A percentile compares a stretch with the other conserved stretches of the same genome.
Conservation (phyloP, 2,888 invertebrate species). For the Polymixis lichenea region DNA sequence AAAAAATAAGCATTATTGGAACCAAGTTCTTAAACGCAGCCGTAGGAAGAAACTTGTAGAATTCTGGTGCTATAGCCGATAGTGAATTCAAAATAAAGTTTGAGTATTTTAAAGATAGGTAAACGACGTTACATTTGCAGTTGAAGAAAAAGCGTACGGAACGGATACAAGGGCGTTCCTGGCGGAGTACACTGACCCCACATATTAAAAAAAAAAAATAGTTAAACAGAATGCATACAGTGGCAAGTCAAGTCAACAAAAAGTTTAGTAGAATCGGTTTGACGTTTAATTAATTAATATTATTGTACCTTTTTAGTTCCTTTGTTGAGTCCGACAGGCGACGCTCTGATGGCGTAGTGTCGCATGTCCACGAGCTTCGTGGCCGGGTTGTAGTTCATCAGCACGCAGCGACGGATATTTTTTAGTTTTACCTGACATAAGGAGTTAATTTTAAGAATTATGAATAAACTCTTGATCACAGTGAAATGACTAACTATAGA, state of each 20-base stretch:
- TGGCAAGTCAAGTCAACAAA: neutral
- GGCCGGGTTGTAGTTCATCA: conserved; percentile 96
- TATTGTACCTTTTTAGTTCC: conserved; percentile 95
- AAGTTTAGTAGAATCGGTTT: neutral
- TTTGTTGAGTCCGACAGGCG: conserved; percentile 97
- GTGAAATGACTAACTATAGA: neutral
- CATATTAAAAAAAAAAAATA: too few relatives aligned
- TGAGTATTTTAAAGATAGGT: too few relatives aligned
- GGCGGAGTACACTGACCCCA: too few relatives aligned
- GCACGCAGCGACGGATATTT: conserved; percentile 96
- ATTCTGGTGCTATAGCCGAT: neutral
- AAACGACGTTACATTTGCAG: too few relatives aligned
- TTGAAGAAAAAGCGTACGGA: too few relatives aligned
- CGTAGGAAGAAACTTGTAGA: neutral
- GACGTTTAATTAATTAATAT: neutral
- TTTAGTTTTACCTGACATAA: conserved; percentile 94
- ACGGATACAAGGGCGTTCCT: too few relatives aligned
- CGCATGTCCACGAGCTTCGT: conserved; percentile 97
- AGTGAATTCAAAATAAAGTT: too few relatives aligned
- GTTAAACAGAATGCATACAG: neutral
- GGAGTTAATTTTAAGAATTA: neutral
- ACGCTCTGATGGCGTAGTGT: conserved; percentile 98
- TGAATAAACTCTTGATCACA: neutral
- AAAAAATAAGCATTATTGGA: conserved; percentile 36
- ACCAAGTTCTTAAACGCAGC: neutral